Evolutionary conservation across 1,140 invertebrate species (phyloP).

Genomic region (Argopecten irradians): DNA sequence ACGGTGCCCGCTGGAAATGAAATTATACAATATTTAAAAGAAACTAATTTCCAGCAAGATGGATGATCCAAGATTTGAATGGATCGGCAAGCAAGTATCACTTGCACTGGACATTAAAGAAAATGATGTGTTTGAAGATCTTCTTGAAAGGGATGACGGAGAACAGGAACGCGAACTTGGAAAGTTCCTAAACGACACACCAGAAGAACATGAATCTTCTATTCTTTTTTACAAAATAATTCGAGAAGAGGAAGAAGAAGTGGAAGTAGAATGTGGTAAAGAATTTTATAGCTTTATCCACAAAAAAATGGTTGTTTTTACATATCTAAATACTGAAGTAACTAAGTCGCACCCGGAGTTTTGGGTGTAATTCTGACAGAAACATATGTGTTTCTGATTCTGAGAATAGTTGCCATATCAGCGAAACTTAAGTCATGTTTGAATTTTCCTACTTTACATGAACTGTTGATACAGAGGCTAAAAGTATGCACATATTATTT

Average conservation of each 20-base stretch:
- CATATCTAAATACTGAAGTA: too few species aligned
- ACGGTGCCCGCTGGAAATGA: not conserved
- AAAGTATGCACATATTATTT: too few species aligned
- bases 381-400: too few species aligned
- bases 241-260: constrained; percentile 75
- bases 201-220: constrained; percentile 74
- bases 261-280: constrained; percentile 77
- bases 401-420: too few species aligned
- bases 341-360: too few species aligned
- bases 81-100: constrained; percentile 74
- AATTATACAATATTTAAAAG: not conserved
- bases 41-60: constrained; percentile 55
- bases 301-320: too few species aligned
- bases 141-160: constrained; percentile 75
- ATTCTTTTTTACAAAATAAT: constrained; percentile 76
- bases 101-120: constrained; percentile 72
- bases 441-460: too few species aligned
- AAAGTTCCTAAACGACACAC: constrained; percentile 76
- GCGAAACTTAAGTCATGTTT: too few species aligned
- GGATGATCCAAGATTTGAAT: constrained; percentile 77
- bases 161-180: constrained; percentile 72
- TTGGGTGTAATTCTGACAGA: too few species aligned
- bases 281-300: too few species aligned
- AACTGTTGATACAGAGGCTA: too few species aligned
- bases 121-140: constrained; percentile 75